phyloP scores from a whole-genome alignment of 2,797 vertebrate genomes.

The Macrochelys suwanniensis region DNA sequence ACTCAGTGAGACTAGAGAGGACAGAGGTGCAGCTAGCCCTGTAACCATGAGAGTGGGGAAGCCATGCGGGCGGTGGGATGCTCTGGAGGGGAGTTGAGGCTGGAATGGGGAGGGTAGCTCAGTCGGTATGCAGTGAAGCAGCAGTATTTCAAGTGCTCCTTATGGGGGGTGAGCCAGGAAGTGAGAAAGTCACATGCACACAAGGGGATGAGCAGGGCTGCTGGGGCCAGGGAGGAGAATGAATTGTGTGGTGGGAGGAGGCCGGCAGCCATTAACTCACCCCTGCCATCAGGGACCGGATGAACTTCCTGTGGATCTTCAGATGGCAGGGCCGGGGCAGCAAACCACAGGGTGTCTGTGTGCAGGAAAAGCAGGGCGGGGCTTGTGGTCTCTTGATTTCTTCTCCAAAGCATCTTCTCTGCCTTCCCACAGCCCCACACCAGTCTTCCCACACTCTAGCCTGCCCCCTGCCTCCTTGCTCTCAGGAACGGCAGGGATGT shows the following conservation, averaged over 20 bases:
- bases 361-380: neutral
- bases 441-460: neutral
- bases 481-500: neutral
- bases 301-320: neutral
- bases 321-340: neutral
- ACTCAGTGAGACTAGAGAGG: neutral
- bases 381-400: neutral
- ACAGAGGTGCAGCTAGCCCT: no score
- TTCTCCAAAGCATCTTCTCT: neutral
- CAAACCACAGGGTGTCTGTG: neutral
- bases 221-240: neutral
- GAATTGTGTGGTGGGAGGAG: neutral
- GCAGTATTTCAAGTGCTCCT: no score
- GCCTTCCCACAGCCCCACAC: neutral
- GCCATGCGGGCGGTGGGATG: neutral
- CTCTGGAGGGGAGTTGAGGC: neutral
- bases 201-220: neutral
- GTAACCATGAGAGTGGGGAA: neutral
- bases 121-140: no score
- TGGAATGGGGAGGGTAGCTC: neutral
- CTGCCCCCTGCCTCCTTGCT: no score
- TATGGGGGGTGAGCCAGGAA: neutral
- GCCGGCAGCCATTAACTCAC: neutral
- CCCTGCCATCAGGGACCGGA: neutral
- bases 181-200: neutral